A percentile compares a stretch with the other conserved stretches of the same genome.
Evolutionary conservation across 2,113 vertebrate species (phyloP).

Genomic region (Zingel zingel): DNA sequence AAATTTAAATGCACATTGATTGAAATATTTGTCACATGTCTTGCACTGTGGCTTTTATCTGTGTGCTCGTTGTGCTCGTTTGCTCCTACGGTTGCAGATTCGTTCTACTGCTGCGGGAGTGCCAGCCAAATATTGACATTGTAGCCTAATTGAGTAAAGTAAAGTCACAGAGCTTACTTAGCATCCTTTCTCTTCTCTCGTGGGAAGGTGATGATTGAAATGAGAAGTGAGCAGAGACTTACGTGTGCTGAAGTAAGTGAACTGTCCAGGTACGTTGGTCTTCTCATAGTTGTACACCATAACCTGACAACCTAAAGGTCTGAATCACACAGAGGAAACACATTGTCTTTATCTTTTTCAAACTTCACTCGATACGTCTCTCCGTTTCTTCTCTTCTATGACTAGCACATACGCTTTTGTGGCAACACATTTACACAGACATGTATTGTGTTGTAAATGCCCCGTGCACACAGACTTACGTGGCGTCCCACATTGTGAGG

Average conservation of each 20-base stretch:
- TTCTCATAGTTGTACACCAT: conserved; percentile 80
- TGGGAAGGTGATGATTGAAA: not conserved
- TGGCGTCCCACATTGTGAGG: conserved; percentile 83
- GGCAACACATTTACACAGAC: not conserved
- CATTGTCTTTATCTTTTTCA: not conserved
- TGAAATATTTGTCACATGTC: not conserved
- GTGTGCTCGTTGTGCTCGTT: not conserved
- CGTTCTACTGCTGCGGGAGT: not conserved
- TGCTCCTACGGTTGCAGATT: not conserved
- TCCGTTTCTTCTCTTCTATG: not conserved
- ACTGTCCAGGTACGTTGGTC: conserved; percentile 75
- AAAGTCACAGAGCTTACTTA: not conserved
- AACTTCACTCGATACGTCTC: not conserved
- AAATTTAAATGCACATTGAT: not conserved
- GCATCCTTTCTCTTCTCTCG: not conserved
- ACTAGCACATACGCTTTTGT: not conserved
- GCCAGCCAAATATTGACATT: conserved; percentile 9
- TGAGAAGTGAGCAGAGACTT: conserved; percentile 47
- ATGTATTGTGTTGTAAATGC: not conserved
- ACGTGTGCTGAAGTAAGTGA: conserved; percentile 86
- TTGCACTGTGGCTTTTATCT: not conserved
- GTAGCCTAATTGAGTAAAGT: not conserved
- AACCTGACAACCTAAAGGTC: conserved; percentile 64
- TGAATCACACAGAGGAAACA: conserved; percentile 52
- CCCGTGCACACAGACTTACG: conserved; percentile 65